Conservation (phyloP, 2,797 vertebrate species). For the Bradypodion ventrale region DNA sequence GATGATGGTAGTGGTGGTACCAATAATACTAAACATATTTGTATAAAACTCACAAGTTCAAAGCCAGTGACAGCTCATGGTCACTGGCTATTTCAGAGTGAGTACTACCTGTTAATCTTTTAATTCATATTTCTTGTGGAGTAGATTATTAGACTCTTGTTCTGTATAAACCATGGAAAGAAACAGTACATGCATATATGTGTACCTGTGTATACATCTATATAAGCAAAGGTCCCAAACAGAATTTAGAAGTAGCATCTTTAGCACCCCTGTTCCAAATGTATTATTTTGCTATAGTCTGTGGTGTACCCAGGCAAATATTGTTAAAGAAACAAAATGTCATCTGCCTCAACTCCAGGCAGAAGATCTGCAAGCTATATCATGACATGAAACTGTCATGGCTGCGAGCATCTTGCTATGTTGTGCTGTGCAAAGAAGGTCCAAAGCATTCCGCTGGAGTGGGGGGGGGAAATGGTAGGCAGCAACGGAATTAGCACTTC, state of each 20-base stretch:
- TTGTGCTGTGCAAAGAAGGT: conserved; percentile 48
- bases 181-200: not conserved
- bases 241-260: not conserved
- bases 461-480: conserved; percentile 48
- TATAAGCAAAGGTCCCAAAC: not conserved
- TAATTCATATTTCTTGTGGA: no score
- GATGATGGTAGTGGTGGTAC: no score
- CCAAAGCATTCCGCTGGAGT: conserved; percentile 54
- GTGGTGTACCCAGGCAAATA: conserved; percentile 3
- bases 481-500: conserved; percentile 45
- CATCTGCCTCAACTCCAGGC: conserved; percentile 6
- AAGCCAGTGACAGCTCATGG: not conserved
- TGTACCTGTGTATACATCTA: not conserved
- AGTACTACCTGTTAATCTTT: no score
- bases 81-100: no score
- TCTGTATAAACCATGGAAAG: not conserved
- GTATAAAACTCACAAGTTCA: not conserved
- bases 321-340: conserved; percentile 7
- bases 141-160: not conserved
- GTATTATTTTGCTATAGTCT: conserved; percentile 4
- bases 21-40: no score
- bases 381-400: conserved; percentile 53
- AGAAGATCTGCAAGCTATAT: not conserved
- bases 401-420: conserved; percentile 63
- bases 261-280: not conserved